Conservation (phyloP, 1,140 invertebrate species). For the Zaprionus davidi region DNA sequence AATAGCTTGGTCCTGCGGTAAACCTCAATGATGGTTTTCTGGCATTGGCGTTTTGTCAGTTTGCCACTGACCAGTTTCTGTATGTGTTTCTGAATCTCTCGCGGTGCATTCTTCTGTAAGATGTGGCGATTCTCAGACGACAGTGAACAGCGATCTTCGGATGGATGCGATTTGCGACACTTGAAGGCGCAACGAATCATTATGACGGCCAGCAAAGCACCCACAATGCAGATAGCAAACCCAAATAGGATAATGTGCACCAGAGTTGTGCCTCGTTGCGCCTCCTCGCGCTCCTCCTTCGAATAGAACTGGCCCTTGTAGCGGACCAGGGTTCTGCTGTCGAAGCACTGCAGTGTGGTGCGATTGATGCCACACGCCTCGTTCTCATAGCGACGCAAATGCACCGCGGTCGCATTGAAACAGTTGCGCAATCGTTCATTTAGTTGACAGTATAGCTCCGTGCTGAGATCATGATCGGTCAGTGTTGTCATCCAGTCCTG, state of each 20-base stretch:
- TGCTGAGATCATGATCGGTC: slow-evolving; percentile 63
- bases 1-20: neutral
- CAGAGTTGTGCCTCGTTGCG: neutral
- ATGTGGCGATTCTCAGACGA: neutral
- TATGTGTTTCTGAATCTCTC: neutral
- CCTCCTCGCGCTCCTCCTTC: slow-evolving; percentile 36
- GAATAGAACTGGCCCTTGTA: slow-evolving; percentile 50
- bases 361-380: slow-evolving; percentile 65
- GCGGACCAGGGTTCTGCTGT: slow-evolving; percentile 37
- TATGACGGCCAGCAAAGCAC: neutral
- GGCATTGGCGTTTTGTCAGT: slow-evolving; percentile 2
- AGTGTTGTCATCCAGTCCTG: slow-evolving; percentile 41
- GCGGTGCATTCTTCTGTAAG: neutral
- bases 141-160: neutral
- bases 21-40: neutral
- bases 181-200: neutral
- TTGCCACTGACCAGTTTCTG: slow-evolving; percentile 27
- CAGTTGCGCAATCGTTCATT: slow-evolving; percentile 40
- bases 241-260: neutral
- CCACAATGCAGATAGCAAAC: neutral
- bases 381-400: slow-evolving; percentile 55
- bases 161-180: neutral
- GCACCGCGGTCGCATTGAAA: slow-evolving; percentile 65
- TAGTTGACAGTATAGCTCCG: slow-evolving; percentile 69
- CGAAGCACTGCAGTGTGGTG: slow-evolving; percentile 51